Evolutionary conservation across 2,113 vertebrate species (phyloP), one percentile per base, ranked within the genome.

Genomic region (Chloropsis cyanopogon): DNA sequence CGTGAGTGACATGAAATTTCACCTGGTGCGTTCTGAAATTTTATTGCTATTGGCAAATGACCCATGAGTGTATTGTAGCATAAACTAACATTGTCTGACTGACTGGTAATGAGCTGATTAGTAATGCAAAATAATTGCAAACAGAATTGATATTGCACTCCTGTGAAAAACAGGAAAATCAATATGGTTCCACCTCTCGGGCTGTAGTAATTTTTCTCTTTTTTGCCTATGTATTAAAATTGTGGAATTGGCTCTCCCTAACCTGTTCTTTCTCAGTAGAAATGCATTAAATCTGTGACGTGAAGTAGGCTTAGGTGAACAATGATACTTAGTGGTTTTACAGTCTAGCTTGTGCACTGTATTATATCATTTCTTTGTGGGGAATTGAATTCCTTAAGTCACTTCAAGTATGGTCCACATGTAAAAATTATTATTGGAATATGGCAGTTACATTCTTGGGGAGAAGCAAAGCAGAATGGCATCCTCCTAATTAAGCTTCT

Each of bases 101-200:
- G 70, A 26, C 42, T 95, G 88, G 60, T 96, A 96, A 97, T 93
- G 86, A 92, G 90, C 86, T 97, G 93, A 93, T 97, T 97, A 97
- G 86, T 92, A 96, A 95, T 95, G 86, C 83, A 95, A 90, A 96
- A 88, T 95, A 94, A 96, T 95, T 96, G 96, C 71, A 92, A 83
- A 54, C 76, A 69, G 94, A 87, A 85, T 92, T 95, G 53, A 49
- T 77, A 82, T 71, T 72, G 82, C 11, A 15, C 35, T 50, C 44
- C 68, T 80, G 70, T 77, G 88, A 66, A 92, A 92, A 93, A 50
- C 29, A 73, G 39, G 12, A 37, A 79, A 87, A 96, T 97, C 96
- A 11, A 95, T 97, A 87, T 0, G 0, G 92, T 88, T 94, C 65
- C 69, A 41, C 78, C 26, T 97, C 91, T 94, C n/a, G 24, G 73